Conservation (phyloP, 2,888 invertebrate species). For the Trachelus tabidus region DNA sequence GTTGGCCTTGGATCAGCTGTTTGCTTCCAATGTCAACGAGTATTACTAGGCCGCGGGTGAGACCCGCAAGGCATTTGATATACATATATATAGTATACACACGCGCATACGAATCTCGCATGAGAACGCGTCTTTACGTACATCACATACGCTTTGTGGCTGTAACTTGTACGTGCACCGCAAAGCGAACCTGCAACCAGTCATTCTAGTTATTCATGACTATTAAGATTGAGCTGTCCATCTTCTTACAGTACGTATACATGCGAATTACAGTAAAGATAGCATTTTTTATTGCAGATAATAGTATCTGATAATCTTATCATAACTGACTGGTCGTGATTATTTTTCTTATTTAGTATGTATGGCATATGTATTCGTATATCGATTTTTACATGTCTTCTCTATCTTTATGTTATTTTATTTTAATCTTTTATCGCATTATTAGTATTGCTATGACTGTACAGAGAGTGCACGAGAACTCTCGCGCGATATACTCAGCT, state of each 20-base stretch:
- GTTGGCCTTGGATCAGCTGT: conserved; percentile 58
- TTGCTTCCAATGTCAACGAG: conserved; percentile 52
- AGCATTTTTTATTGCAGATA: not conserved
- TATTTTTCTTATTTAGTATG: not conserved
- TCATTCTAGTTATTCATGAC: not conserved
- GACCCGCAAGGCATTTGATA: conserved; percentile 17
- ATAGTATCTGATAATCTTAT: not conserved
- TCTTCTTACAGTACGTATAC: not conserved
- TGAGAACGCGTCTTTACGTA: no score
- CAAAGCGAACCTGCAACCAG: not conserved
- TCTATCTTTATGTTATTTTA: not conserved
- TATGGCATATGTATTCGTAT: not conserved
- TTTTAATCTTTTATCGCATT: not conserved
- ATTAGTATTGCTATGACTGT: not conserved
- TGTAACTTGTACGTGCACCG: not conserved
- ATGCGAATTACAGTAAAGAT: not conserved
- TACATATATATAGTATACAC: not conserved
- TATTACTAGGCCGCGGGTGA: conserved; percentile 38
- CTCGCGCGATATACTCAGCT: not conserved
- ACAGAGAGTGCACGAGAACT: not conserved
- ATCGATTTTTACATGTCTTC: not conserved
- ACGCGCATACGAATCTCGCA: conserved; percentile 11
- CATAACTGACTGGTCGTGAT: not conserved
- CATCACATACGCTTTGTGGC: no score
- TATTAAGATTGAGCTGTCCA: not conserved